Percentiles rank a stretch among this genome's conserved stretches.
Evolutionary conservation across 35 echinoderm and acorn worm genomes (phyloP).

Genomic region (Chiridota heheva): DNA sequence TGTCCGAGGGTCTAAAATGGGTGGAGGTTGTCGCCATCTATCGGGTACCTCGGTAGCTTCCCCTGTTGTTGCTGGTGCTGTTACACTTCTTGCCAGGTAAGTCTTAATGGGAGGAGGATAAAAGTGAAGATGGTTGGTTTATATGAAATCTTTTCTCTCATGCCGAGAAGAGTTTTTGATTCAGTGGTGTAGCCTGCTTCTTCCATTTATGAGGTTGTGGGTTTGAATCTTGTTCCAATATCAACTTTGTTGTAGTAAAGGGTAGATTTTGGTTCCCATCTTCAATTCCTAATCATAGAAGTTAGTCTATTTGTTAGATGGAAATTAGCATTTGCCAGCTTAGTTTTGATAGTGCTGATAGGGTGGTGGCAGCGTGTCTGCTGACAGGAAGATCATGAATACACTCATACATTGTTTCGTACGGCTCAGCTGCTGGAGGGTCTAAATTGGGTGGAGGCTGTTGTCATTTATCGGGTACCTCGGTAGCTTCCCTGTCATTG

Average conservation of each 20-base stretch:
- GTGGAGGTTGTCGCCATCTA: constrained; percentile 79
- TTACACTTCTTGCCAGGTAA: constrained; percentile 86
- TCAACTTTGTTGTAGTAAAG: too few relatives aligned
- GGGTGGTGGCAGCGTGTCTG: too few relatives aligned
- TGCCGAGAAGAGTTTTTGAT: background rate
- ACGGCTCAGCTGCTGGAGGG: constrained; percentile 71
- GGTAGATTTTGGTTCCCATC: too few relatives aligned
- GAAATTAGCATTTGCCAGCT: too few relatives aligned
- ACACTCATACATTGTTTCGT: constrained; percentile 75
- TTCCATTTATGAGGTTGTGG: too few relatives aligned
- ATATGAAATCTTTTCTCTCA: background rate
- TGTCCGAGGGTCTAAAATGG: constrained; percentile 84
- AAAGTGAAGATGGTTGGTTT: background rate
- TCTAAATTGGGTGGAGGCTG: constrained; percentile 63
- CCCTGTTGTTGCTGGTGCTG: constrained; percentile 91
- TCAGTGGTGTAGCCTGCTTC: background rate
- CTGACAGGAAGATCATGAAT: constrained; percentile 35
- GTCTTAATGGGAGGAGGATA: background rate
- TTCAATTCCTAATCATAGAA: too few relatives aligned
- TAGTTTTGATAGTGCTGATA: too few relatives aligned
- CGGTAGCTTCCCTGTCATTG: constrained; percentile 81
- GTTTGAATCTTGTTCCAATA: too few relatives aligned
- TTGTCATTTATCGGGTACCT: constrained; percentile 74
- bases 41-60: constrained; percentile 98
- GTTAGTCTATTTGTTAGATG: too few relatives aligned